phyloP scores from a whole-genome alignment of 2,113 vertebrate genomes.

The Sclerurus mexicanus region DNA sequence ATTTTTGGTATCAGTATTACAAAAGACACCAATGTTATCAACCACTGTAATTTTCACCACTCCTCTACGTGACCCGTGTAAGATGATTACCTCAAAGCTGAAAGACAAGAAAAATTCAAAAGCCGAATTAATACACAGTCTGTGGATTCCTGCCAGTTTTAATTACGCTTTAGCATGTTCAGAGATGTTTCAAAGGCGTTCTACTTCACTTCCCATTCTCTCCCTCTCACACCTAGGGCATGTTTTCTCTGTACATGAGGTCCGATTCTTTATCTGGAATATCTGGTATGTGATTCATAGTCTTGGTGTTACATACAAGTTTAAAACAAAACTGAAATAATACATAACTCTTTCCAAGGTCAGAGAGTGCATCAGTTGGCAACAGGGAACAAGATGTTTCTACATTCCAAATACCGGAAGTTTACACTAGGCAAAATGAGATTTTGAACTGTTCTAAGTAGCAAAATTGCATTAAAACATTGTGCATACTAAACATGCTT shows the following conservation, averaged over 20 bases:
- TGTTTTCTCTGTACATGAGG: neutral
- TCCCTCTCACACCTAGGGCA: neutral
- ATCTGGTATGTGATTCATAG: neutral
- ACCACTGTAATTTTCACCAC: neutral
- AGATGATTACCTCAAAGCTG: neutral
- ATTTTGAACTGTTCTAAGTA: neutral
- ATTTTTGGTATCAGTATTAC: neutral
- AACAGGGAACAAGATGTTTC: neutral
- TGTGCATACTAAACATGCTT: neutral
- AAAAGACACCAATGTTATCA: neutral
- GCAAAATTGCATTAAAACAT: neutral
- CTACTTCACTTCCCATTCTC: neutral
- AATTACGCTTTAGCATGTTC: slow-evolving; percentile 15
- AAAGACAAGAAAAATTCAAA: neutral
- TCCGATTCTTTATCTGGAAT: neutral
- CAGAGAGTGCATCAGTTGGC: neutral
- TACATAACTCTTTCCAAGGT: neutral
- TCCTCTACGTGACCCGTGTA: neutral
- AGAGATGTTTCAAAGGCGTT: neutral
- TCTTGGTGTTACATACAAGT: neutral
- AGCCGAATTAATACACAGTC: neutral
- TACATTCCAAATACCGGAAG: neutral
- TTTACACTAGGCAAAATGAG: neutral
- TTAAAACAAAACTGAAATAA: neutral
- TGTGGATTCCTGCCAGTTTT: neutral